phyloP scores from a whole-genome alignment of 2,113 vertebrate genomes.

The Dasyprocta punctata region DNA sequence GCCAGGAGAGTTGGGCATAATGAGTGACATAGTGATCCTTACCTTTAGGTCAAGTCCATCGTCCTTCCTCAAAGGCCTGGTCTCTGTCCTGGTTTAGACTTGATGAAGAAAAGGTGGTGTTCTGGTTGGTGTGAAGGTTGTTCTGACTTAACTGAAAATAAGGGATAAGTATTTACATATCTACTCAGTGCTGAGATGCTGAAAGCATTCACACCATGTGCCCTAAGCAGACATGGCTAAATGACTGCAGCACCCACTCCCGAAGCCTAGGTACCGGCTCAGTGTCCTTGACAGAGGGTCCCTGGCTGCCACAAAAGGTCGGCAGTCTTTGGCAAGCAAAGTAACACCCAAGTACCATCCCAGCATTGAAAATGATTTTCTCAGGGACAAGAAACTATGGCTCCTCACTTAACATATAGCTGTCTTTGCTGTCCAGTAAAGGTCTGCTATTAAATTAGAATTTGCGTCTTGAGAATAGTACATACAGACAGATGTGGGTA shows the following conservation, averaged over 20 bases:
- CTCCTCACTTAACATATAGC: background rate
- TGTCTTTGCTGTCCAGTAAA: background rate
- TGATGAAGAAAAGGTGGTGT: background rate
- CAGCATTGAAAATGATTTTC: constrained; percentile 5
- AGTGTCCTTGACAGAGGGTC: background rate
- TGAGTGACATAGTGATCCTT: background rate
- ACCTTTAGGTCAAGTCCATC: background rate
- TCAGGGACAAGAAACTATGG: background rate
- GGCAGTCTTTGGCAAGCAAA: background rate
- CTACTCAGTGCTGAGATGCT: background rate
- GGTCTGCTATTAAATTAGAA: background rate
- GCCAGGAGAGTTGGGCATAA: background rate
- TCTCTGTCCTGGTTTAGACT: background rate
- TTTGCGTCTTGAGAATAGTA: constrained; percentile 22
- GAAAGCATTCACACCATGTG: background rate
- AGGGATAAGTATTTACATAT: background rate
- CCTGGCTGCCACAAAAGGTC: background rate
- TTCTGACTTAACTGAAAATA: constrained; percentile 3
- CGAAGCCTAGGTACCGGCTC: background rate
- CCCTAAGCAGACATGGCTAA: background rate
- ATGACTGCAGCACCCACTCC: background rate
- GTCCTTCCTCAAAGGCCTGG: background rate
- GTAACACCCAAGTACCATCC: background rate
- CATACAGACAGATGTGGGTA: background rate
- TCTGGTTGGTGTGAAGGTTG: background rate